Percentiles rank a stretch among this genome's conserved stretches.
Conservation (phyloP, 1,140 invertebrate species). For the Caenorhabditis briggsae region DNA sequence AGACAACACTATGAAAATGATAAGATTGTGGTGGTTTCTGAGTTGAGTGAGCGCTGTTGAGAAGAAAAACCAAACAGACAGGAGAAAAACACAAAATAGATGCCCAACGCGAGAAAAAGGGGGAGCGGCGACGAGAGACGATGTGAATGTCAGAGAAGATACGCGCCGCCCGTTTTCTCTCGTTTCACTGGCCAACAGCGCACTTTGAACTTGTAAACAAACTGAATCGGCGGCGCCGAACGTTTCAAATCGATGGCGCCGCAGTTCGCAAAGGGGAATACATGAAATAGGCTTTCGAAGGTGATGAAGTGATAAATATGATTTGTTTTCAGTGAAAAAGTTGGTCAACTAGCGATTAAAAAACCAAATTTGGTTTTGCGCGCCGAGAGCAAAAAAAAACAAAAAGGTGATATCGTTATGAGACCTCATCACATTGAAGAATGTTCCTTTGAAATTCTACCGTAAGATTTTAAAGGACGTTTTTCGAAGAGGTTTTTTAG, state of each 20-base stretch:
- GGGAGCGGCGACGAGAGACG: background rate
- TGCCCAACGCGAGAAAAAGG: background rate
- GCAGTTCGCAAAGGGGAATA: too few relatives aligned
- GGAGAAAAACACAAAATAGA: constrained; percentile 6
- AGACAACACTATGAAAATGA: constrained; percentile 18
- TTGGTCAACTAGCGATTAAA: too few relatives aligned
- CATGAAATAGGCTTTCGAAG: too few relatives aligned
- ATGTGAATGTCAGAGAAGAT: background rate
- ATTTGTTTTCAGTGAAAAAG: too few relatives aligned
- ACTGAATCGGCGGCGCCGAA: background rate
- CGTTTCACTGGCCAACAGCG: constrained; percentile 16
- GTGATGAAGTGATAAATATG: too few relatives aligned
- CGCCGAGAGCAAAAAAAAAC: too few relatives aligned
- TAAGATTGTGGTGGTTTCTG: constrained; percentile 19
- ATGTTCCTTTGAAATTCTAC: too few relatives aligned
- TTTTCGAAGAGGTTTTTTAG: too few relatives aligned
- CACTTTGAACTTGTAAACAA: constrained; percentile 45
- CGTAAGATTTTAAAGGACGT: background rate
- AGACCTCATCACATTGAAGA: too few relatives aligned
- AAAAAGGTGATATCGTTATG: too few relatives aligned
- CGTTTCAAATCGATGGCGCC: constrained; percentile 18
- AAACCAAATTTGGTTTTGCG: too few relatives aligned
- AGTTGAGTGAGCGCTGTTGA: background rate
- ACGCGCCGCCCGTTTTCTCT: constrained; percentile 44
- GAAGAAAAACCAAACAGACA: constrained; percentile 11